Evolutionary conservation across 1,140 invertebrate genomes (phyloP).

Genomic region (Sycophaga agraensis): DNA sequence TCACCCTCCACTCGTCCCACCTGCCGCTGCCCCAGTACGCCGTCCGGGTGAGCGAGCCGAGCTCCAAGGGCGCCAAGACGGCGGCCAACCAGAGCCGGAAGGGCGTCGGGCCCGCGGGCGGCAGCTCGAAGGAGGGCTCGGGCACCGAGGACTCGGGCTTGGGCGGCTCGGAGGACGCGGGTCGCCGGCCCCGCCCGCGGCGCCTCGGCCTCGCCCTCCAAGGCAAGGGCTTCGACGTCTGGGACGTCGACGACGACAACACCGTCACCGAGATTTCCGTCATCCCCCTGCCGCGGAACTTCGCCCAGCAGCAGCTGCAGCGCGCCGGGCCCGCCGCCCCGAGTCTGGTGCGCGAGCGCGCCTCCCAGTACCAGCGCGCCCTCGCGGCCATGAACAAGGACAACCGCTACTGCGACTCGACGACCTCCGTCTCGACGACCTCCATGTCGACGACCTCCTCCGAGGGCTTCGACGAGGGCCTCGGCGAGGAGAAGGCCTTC

Average conservation of each 20-base stretch:
- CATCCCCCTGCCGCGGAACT: constrained; percentile 59
- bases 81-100: constrained; percentile 64
- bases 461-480: constrained; percentile 58
- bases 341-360: constrained; percentile 55
- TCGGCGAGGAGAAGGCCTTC: constrained; percentile 59
- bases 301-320: constrained; percentile 36
- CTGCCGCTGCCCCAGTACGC: constrained; percentile 73
- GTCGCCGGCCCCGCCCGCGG: constrained; percentile 48
- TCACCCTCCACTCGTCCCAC: constrained; percentile 72
- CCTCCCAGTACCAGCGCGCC: constrained; percentile 59
- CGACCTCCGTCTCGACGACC: constrained; percentile 42
- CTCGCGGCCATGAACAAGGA: constrained; percentile 51
- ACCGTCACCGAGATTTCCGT: constrained; percentile 63
- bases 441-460: constrained; percentile 59
- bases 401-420: constrained; percentile 46
- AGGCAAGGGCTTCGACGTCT: constrained; percentile 63
- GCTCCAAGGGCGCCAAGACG: constrained; percentile 71
- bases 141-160: constrained; percentile 65
- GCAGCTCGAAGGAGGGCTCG: constrained; percentile 57
- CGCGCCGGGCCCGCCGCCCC: background rate
- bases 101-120: constrained; percentile 35
- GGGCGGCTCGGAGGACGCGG: constrained; percentile 59
- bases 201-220: constrained; percentile 63
- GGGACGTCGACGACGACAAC: constrained; percentile 62
- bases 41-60: constrained; percentile 63